Base-by-base conservation (phyloP, 2,797 vertebrate genomes). In the Bradypus variegatus region DNA sequence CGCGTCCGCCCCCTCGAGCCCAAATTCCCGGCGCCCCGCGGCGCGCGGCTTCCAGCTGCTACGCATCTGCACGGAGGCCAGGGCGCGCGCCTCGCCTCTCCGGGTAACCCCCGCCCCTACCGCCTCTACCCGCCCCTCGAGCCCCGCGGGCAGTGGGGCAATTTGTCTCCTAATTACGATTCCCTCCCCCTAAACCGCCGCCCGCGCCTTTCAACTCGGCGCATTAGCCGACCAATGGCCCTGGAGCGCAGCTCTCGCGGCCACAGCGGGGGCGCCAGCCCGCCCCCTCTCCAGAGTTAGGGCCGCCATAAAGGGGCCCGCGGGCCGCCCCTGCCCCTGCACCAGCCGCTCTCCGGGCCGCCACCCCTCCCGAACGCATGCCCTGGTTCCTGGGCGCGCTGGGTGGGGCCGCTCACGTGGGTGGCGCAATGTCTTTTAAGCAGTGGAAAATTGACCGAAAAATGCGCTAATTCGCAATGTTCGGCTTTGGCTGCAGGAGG, bases 401-500 rank as follows among this genome's bases (percentile, higher is more conserved):
- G 86, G 77, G 94, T 84, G 94, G 90, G 69, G 92, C 72, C 7
- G 62, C 69, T 92, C 92, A 88, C 80, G 83, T 94, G 91, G 79
- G 84, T 69, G 91, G 89, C 53, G 79, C 50, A 38, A 70, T 38
- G 91, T 83, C 87, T 92, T 89, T 86, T 87, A 91, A 91, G 86
- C 75, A 82, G 95, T 96, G 96, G 95, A 94, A 97, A 96, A 96
- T 95, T 95, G 95, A 95, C 96, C 95, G 94, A 95, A 96, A 95
- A 96, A 95, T 86, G 95, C 50, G 70, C 95, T 96, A 96, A 97
- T 97, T 94, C 58, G 91, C 91, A 94, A 94, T 94, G 96, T 96
- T 97, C 96, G 96, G 96, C 96, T 96, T 72, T 73, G 94, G 90
- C 94, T 55, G 86, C 50, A 6, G 86, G 89, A 95, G 86, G 88